These are phyloP conservation scores for Trissoscelio sp. DNA, from an alignment of 2,888 invertebrate species.

Conservation along the genomic window DNA sequence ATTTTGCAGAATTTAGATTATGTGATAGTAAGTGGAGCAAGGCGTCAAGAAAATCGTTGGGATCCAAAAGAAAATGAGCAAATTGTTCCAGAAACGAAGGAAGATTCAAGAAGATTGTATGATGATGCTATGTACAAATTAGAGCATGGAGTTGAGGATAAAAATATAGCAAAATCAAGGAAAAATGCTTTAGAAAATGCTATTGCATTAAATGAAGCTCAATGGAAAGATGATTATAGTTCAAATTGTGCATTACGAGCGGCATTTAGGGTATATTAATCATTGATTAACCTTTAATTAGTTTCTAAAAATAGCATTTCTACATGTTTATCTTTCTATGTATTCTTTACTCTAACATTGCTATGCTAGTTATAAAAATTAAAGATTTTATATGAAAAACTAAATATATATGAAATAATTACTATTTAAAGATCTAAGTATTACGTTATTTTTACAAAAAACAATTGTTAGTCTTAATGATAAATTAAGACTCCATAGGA, in stretches of 20 bases:
- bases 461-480: too few relatives aligned
- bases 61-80: conserved; percentile 98
- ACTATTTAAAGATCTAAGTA: too few relatives aligned
- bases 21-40: conserved; percentile 96
- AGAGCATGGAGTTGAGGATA: conserved; percentile 95
- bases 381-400: too few relatives aligned
- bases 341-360: too few relatives aligned
- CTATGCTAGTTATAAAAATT: too few relatives aligned
- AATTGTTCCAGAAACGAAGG: conserved; percentile 95
- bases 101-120: conserved; percentile 93
- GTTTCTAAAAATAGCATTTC: too few relatives aligned
- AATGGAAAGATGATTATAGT: conserved; percentile 96
- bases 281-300: too few relatives aligned
- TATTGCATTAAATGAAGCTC: conserved; percentile 90
- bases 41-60: conserved; percentile 99
- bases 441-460: too few relatives aligned
- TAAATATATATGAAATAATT: too few relatives aligned
- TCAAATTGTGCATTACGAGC: conserved; percentile 94
- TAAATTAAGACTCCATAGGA: too few relatives aligned
- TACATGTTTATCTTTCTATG: too few relatives aligned
- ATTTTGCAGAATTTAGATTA: conserved; percentile 95
- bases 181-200: conserved; percentile 90
- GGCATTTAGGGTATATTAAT: conserved; percentile 94
- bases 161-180: conserved; percentile 87
- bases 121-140: conserved; percentile 99